Conservation (phyloP, 2,888 invertebrate genomes). For the Polylopha cassiicola region DNA sequence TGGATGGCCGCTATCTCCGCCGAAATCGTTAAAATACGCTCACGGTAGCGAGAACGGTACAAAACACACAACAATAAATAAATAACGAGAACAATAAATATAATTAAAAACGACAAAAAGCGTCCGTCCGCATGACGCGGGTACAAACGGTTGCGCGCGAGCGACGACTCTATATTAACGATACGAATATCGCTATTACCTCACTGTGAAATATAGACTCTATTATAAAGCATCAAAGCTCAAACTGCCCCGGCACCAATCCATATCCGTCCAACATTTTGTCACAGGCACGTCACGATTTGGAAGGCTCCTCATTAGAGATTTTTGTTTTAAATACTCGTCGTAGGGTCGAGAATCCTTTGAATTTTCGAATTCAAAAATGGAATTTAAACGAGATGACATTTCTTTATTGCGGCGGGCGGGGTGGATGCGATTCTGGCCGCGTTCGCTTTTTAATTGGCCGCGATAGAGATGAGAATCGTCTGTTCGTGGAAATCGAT, state of each 20-base stretch:
- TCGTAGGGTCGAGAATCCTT: constrained; percentile 46
- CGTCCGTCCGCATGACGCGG: constrained; percentile 67
- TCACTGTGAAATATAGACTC: constrained; percentile 34
- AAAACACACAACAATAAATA: constrained; percentile 71
- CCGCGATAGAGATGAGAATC: constrained; percentile 51
- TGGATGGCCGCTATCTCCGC: constrained; percentile 64
- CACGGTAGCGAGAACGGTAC: constrained; percentile 65
- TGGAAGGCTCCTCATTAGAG: constrained; percentile 59
- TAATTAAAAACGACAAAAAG: constrained; percentile 75
- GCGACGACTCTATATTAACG: constrained; percentile 66
- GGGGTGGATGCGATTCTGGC: constrained; percentile 43
- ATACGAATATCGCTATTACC: constrained; percentile 39
- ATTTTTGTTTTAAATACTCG: constrained; percentile 55
- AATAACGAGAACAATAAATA: constrained; percentile 75
- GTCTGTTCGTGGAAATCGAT: constrained; percentile 36
- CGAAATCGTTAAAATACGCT: constrained; percentile 68
- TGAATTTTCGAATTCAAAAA: constrained; percentile 47
- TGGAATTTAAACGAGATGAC: constrained; percentile 70
- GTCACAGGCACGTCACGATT: constrained; percentile 64
- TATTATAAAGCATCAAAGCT: constrained; percentile 35
- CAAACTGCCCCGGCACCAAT: constrained; percentile 32
- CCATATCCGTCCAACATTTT: constrained; percentile 60
- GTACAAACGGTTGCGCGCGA: constrained; percentile 62
- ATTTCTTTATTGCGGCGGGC: constrained; percentile 53
- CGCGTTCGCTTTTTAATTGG: constrained; percentile 46